Percentiles rank a stretch among this genome's conserved stretches.
These are phyloP conservation scores for Epizoanthus scotinus DNA, from an alignment of 92 coral and sea anemone genomes.

Conservation along the genomic window DNA sequence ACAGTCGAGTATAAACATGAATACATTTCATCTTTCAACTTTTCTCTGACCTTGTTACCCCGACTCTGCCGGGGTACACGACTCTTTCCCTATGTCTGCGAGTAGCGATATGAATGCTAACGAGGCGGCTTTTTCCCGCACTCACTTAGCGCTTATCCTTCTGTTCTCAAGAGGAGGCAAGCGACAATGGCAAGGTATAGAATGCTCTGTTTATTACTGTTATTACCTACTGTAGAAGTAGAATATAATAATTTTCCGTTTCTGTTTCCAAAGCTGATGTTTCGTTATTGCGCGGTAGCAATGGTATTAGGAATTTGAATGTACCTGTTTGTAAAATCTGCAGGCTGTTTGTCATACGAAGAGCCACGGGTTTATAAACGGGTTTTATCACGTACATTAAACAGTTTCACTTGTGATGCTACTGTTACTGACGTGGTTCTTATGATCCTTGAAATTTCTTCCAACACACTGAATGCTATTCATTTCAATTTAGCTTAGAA, in stretches of 20 bases:
- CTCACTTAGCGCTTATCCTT: slow-evolving; percentile 20
- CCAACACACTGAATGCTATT: too few species aligned
- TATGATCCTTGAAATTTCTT: too few species aligned
- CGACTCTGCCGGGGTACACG: neutral
- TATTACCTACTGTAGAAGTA: neutral
- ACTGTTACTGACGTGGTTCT: too few species aligned
- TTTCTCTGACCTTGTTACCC: neutral
- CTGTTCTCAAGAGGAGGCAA: slow-evolving; percentile 14
- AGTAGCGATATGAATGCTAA: neutral
- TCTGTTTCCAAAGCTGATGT: neutral
- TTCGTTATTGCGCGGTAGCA: neutral
- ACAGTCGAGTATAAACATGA: neutral
- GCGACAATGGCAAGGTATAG: slow-evolving; percentile 8
- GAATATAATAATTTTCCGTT: too few species aligned
- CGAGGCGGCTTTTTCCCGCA: slow-evolving; percentile 23
- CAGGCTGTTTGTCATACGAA: too few species aligned
- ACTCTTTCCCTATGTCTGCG: slow-evolving; percentile 4
- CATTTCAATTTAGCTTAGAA: too few species aligned
- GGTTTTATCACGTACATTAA: too few species aligned
- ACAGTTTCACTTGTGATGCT: too few species aligned
- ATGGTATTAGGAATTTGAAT: too few species aligned
- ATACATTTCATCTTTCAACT: neutral
- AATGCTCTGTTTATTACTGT: neutral
- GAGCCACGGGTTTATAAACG: too few species aligned
- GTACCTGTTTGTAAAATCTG: too few species aligned